Evolutionary conservation across 1,140 invertebrate species (phyloP), one percentile per base, ranked within the genome.

Genomic region (Drosophila punjabiensis): DNA sequence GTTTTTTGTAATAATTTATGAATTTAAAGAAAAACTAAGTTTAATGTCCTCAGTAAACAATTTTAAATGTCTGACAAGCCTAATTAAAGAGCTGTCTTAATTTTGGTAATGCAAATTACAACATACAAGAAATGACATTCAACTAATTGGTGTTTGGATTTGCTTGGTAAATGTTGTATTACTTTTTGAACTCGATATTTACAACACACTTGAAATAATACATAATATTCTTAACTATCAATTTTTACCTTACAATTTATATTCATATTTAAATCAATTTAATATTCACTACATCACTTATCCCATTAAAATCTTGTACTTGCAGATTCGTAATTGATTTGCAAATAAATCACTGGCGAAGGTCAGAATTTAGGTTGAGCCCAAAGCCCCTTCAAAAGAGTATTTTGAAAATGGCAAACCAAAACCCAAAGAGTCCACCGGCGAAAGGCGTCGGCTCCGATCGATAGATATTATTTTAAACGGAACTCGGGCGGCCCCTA

Each of bases 371-470:
- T 10, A 4, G 14, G 50, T 18, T 37, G 14, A 53, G 6, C 56
- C 16, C 2, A 10, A 14, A 13, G 30, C 43, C 65, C 47, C 39
- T 63, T 50, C 18, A 16, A 32, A 32, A 58, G n/a, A 0, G 5
- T 43, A 33, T 24, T 20, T 24, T 20, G 24, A 68, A 76, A 69
- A 33, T 58, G 32, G 64, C 74, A 45, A 35, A 35, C 0, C 5
- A 39, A 47, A 77, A 47, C 28, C 37, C 37, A 56, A 43, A 71
- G 63, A 80, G 41, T 56, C 39, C 43, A 30, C 28, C 76, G 64
- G 84, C 84, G 84, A 87, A 87, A 87, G 84, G 84, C 67, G 62
- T 74, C 52, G 47, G 35, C 64, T 37, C 10, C 63, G 55, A 33
- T 53, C 50, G 52, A 64, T 11, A n/a, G 41, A 48, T 70, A 24